These are phyloP conservation scores for Ladona fulva DNA, from an alignment of 1,140 invertebrate genomes.

Conservation along the genomic window DNA sequence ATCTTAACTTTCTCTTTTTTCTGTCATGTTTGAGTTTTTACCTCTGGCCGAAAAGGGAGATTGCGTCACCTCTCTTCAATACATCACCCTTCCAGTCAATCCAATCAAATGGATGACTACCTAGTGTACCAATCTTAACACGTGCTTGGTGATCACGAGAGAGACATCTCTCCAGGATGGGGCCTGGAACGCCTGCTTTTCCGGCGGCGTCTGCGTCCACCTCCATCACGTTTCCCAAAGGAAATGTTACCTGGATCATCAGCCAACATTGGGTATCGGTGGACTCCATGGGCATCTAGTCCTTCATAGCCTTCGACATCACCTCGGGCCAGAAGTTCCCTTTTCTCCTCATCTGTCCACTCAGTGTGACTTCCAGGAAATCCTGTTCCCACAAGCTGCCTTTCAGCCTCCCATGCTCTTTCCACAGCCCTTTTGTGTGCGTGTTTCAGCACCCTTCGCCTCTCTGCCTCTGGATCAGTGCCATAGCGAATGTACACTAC, in stretches of 20 bases:
- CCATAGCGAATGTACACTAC: slow-evolving; percentile 80
- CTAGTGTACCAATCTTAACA: slow-evolving; percentile 16
- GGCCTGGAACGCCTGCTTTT: slow-evolving; percentile 42
- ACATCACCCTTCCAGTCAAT: slow-evolving; percentile 20
- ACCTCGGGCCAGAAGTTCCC: slow-evolving; percentile 76
- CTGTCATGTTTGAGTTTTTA: slow-evolving; percentile 22
- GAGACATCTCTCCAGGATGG: slow-evolving; percentile 58
- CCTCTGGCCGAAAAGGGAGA: slow-evolving; percentile 20
- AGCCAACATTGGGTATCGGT: slow-evolving; percentile 80
- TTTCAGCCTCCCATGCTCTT: slow-evolving; percentile 85
- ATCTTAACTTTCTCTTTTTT: slow-evolving; percentile 19
- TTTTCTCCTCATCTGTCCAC: slow-evolving; percentile 87
- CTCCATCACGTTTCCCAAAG: slow-evolving; percentile 60
- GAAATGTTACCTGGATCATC: slow-evolving; percentile 94
- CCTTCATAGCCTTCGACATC: slow-evolving; percentile 83
- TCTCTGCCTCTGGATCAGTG: slow-evolving; percentile 73
- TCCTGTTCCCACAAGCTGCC: slow-evolving; percentile 74
- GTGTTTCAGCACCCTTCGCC: slow-evolving; percentile 77
- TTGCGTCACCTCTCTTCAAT: slow-evolving; percentile 17
- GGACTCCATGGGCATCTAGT: slow-evolving; percentile 80
- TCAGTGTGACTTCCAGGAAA: slow-evolving; percentile 65
- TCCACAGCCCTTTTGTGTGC: slow-evolving; percentile 84
- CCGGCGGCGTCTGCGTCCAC: slow-evolving; percentile 62
- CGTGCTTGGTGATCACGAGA: slow-evolving; percentile 5
- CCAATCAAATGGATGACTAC: slow-evolving; percentile 21